Base-by-base conservation (phyloP, 2,888 invertebrate genomes). In the Synergus gifuensis region DNA sequence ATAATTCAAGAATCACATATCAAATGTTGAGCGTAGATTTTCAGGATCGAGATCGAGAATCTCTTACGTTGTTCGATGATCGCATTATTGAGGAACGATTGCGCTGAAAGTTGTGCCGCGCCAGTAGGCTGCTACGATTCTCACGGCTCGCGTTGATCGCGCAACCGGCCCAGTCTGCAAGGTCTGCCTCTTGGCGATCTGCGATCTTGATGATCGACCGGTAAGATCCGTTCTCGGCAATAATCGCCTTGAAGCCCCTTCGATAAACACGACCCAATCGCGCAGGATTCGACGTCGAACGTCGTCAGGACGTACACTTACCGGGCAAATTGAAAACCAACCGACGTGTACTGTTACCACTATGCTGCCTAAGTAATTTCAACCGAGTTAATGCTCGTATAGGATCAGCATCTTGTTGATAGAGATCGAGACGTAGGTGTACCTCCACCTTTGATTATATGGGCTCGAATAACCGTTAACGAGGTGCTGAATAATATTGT, bases 161-260 rank as follows among this genome's bases (percentile, higher is more conserved):
- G 84, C 81, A 83, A 84, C 76, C 78, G 76, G 76, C 69, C 77
- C 79, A 79, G 83, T 69, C 79, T 82, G 83, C 83, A 81, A 85
- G 83, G 85, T 85, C 84, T 83, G 85, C 85, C 84, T 86, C 84
- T 84, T 85, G 85, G 86, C 87, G 88, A 86, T 87, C 82, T 77
- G 78, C 84, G 85, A 88, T 89, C 87, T 84, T 83, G 89, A 85
- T 86, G 84, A 87, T 86, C 88, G 82, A 81, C 83, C 83, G 79
- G 76, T 76, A 79, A 78, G 82, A 83, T 84, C 77, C 81, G 63
- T 79, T 79, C 83, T 40, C 77, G 69, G 62, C 69, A 81, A 83
- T 78, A 83, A 83, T 81, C 79, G 77, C 77, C 46, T 76, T 63
- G 78, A 78, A 79, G 54, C 73, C 42, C 66, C 73, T 73, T 54